Percentiles rank a stretch among this genome's conserved stretches.
phyloP scores from a whole-genome alignment of 2,797 vertebrate species.

The Pangasius mekongensis region DNA sequence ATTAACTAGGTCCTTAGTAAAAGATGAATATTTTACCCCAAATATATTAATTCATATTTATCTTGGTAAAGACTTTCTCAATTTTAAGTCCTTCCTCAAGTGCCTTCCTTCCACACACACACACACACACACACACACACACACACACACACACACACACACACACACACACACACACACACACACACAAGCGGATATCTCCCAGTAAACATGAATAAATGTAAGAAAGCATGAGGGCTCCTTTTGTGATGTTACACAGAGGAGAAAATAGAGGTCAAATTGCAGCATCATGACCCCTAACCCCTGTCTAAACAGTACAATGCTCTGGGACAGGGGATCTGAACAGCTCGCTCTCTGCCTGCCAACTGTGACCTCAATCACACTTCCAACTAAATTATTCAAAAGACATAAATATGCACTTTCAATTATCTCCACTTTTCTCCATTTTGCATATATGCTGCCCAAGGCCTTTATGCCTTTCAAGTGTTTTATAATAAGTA shows the following conservation, averaged over 20 bases:
- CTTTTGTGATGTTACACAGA: conserved; percentile 54
- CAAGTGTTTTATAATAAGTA: conserved; percentile 1
- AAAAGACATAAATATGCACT: conserved; percentile 10
- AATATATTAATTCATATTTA: neutral
- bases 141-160: neutral
- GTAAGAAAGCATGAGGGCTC: conserved; percentile 38
- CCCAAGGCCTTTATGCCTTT: neutral
- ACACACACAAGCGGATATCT: neutral
- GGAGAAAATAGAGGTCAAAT: conserved; percentile 42
- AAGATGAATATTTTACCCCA: neutral
- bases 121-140: neutral
- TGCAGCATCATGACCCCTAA: conserved; percentile 49
- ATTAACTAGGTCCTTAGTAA: neutral
- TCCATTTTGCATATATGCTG: conserved; percentile 1
- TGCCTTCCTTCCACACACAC: neutral
- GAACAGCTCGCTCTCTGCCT: conserved; percentile 9
- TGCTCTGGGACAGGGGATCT: conserved; percentile 20
- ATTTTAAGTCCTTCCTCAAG: neutral
- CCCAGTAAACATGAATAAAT: conserved; percentile 40
- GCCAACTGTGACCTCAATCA: conserved; percentile 33
- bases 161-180: neutral
- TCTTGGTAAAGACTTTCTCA: neutral
- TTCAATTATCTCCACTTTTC: neutral
- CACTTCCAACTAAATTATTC: conserved; percentile 10
- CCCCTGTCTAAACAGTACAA: conserved; percentile 51